Conservation (phyloP, 2,797 vertebrate species). For the Halcyon badia region DNA sequence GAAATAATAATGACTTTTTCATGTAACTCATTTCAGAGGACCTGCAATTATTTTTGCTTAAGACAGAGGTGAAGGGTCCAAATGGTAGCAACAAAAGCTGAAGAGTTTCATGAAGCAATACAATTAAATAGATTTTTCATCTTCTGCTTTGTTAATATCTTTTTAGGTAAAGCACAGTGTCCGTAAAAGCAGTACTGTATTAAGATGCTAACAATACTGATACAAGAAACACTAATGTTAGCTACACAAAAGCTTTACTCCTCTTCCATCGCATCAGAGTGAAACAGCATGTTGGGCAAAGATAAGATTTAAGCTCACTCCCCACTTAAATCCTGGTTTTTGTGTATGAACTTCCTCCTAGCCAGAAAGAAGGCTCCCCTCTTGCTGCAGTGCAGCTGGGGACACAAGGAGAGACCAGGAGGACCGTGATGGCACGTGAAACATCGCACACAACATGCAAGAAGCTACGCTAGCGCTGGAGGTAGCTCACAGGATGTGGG, state of each 20-base stretch:
- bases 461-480: no score
- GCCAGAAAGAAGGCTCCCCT: background rate
- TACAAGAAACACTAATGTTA: background rate
- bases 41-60: constrained; percentile 30
- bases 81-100: background rate
- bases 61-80: constrained; percentile 35
- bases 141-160: background rate
- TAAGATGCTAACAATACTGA: background rate
- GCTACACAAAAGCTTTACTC: background rate
- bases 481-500: no score
- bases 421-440: no score
- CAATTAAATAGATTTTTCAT: background rate
- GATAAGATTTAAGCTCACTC: background rate
- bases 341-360: background rate
- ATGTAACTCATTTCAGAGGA: constrained; percentile 27
- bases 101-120: background rate
- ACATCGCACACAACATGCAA: no score
- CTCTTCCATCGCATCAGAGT: background rate
- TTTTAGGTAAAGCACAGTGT: background rate
- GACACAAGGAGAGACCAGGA: background rate
- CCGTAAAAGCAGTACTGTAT: background rate
- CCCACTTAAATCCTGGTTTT: background rate
- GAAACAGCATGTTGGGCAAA: background rate
- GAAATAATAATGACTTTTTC: constrained; percentile 57
- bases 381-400: background rate